Percentiles rank a stretch among this genome's conserved stretches.
These are phyloP conservation scores for Harmothoe impar DNA, from an alignment of 2,888 invertebrate species.

Conservation along the genomic window DNA sequence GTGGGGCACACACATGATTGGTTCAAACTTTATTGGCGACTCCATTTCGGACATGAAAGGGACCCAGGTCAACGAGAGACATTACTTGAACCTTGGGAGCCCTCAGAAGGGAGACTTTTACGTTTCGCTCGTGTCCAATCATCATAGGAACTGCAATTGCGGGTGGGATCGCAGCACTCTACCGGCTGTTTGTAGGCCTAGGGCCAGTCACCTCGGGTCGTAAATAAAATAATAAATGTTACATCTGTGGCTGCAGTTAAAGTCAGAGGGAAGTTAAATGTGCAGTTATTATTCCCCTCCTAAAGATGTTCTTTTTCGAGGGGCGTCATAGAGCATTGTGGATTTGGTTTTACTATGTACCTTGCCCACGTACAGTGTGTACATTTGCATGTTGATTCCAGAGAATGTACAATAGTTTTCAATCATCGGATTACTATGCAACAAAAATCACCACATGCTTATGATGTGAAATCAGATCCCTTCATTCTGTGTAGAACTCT, in stretches of 20 bases:
- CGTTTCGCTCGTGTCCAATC: conserved; percentile 9
- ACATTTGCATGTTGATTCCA: too few species aligned
- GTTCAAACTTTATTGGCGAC: conserved; percentile 39
- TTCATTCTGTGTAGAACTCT: too few species aligned
- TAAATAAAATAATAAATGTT: conserved; percentile 8
- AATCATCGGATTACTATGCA: too few species aligned
- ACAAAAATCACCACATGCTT: too few species aligned
- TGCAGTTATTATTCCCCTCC: too few species aligned
- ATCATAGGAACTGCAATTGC: conserved; percentile 10
- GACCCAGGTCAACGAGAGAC: not conserved
- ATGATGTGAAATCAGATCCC: too few species aligned
- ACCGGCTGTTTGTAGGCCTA: not conserved
- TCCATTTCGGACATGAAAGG: not conserved
- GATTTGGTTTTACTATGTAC: too few species aligned
- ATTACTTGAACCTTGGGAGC: not conserved
- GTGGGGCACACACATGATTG: conserved; percentile 27
- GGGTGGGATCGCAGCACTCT: not conserved
- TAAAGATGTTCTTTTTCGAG: too few species aligned
- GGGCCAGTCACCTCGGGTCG: not conserved
- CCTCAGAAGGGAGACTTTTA: conserved; percentile 4
- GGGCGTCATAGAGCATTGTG: too few species aligned
- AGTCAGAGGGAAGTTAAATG: conserved; percentile 1
- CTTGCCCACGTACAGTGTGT: too few species aligned
- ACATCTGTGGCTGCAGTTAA: not conserved
- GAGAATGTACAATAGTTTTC: too few species aligned